Conservation (phyloP, 2,888 invertebrate species). For the Drosophila fungiperda region DNA sequence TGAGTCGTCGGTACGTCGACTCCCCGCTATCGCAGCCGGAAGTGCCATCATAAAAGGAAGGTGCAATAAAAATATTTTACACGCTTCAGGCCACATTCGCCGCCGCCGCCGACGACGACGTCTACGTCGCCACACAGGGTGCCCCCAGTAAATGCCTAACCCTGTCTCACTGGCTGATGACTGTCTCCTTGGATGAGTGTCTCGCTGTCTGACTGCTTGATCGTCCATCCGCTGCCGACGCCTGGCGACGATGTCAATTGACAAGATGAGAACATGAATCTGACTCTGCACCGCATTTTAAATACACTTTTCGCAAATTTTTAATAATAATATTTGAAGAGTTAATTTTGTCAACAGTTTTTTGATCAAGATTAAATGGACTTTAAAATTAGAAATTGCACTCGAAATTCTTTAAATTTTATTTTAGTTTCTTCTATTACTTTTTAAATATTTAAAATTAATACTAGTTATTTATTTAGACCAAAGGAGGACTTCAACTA, state of each 20-base stretch:
- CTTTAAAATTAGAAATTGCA: not conserved
- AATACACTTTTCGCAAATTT: slow-evolving; percentile 23
- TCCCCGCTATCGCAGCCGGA: slow-evolving; percentile 80
- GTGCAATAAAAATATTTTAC: slow-evolving; percentile 84
- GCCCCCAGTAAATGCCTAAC: slow-evolving; percentile 34
- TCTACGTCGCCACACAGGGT: slow-evolving; percentile 26
- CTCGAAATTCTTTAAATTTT: not conserved
- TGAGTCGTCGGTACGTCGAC: slow-evolving; percentile 41
- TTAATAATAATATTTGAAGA: not conserved
- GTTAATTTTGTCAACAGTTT: not conserved
- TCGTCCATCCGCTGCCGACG: slow-evolving; percentile 33
- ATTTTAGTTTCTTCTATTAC: not conserved
- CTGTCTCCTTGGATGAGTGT: slow-evolving; percentile 18
- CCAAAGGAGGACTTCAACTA: not conserved
- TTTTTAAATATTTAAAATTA: not conserved
- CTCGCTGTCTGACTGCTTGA: slow-evolving; percentile 44
- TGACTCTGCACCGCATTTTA: not conserved
- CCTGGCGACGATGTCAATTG: slow-evolving; percentile 44
- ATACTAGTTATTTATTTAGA: not conserved
- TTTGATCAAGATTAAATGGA: not conserved
- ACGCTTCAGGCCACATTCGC: slow-evolving; percentile 50
- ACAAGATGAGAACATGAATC: slow-evolving; percentile 4
- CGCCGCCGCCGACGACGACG: slow-evolving; percentile 23
- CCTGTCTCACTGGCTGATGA: slow-evolving; percentile 15
- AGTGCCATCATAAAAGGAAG: slow-evolving; percentile 83